Conservation (phyloP, 1,140 invertebrate species). For the Drosophila repleta region DNA sequence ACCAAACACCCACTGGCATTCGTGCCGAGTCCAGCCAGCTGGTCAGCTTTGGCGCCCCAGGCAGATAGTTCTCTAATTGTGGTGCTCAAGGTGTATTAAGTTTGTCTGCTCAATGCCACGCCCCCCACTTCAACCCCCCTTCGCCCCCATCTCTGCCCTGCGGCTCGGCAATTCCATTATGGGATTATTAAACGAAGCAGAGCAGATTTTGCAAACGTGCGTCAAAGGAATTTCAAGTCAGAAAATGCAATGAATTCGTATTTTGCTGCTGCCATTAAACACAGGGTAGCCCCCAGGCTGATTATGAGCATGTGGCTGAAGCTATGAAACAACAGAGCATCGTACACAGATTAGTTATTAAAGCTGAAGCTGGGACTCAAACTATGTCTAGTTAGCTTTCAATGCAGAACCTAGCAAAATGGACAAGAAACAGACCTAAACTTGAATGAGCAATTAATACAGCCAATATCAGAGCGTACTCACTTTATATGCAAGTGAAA, state of each 20-base stretch:
- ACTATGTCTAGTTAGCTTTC: too few relatives aligned
- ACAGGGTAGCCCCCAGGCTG: too few relatives aligned
- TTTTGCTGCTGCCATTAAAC: background rate
- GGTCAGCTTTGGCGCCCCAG: slow-evolving; percentile 3
- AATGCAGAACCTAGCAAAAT: too few relatives aligned
- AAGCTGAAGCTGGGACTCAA: too few relatives aligned
- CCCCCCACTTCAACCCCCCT: background rate
- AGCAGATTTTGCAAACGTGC: slow-evolving; percentile 13
- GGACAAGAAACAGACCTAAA: too few relatives aligned
- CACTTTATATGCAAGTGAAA: too few relatives aligned
- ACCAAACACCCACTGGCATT: background rate
- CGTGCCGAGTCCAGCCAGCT: background rate
- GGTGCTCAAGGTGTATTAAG: slow-evolving; percentile 33
- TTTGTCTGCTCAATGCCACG: slow-evolving; percentile 8
- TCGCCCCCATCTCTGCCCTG: background rate
- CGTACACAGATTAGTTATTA: too few relatives aligned
- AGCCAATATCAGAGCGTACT: too few relatives aligned
- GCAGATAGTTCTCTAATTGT: slow-evolving; percentile 42
- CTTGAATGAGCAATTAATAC: too few relatives aligned
- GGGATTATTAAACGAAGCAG: slow-evolving; percentile 20
- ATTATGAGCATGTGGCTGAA: too few relatives aligned
- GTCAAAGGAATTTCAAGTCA: background rate
- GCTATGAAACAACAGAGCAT: too few relatives aligned
- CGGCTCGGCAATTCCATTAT: slow-evolving; percentile 14
- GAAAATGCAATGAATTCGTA: slow-evolving; percentile 1